phyloP scores from a whole-genome alignment of 2,797 vertebrate genomes.

The Ataeniobius toweri region DNA sequence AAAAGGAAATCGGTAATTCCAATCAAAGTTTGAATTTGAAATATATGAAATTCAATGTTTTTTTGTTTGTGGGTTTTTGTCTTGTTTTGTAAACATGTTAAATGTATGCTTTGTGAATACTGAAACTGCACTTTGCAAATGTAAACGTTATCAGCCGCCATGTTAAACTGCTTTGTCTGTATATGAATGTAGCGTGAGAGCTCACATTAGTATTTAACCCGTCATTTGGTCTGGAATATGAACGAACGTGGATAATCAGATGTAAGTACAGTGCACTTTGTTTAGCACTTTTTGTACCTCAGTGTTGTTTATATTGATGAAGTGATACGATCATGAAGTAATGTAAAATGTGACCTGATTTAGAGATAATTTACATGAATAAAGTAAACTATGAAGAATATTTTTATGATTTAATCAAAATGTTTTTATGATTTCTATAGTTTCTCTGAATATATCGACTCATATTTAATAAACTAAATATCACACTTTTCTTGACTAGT shows the following conservation, averaged over 20 bases:
- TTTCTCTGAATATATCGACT: constrained; percentile 59
- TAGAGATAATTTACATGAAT: constrained; percentile 41
- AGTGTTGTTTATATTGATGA: constrained; percentile 77
- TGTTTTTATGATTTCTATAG: constrained; percentile 26
- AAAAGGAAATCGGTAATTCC: too few species aligned
- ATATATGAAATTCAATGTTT: too few species aligned
- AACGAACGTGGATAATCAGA: not conserved
- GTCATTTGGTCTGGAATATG: constrained; percentile 32
- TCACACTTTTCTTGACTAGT: not conserved
- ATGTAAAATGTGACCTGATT: constrained; percentile 38
- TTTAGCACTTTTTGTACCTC: constrained; percentile 79
- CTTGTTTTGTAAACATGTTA: not conserved
- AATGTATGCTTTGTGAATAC: constrained; percentile 38
- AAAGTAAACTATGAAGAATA: constrained; percentile 35
- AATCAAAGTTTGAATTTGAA: too few species aligned
- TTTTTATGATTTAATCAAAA: constrained; percentile 41
- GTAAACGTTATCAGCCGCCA: constrained; percentile 21
- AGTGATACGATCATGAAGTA: constrained; percentile 48
- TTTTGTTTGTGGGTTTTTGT: not conserved
- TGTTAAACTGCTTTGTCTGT: constrained; percentile 20
- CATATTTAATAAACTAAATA: constrained; percentile 1
- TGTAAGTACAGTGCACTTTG: constrained; percentile 46
- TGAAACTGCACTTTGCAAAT: constrained; percentile 53
- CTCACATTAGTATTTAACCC: constrained; percentile 25
- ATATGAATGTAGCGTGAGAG: constrained; percentile 15